Base-by-base conservation (phyloP, 2,797 vertebrate species). In the Poeciliopsis infans region DNA sequence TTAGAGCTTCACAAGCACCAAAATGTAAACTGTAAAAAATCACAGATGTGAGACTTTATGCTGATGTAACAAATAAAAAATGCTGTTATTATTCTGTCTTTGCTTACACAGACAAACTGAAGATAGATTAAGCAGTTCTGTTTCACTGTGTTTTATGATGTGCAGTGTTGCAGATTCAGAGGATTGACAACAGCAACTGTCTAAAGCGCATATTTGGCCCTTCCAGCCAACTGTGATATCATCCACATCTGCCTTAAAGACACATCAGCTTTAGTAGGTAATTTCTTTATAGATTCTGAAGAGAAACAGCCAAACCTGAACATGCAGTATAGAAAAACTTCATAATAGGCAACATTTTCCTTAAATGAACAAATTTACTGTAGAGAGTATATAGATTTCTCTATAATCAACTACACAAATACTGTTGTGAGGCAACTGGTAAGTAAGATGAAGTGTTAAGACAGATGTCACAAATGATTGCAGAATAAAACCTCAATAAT, bases 361-460 rank as follows among this genome's bases (percentile, higher is more conserved):
- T 68, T 72, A 8, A 33, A 73, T 28, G 20, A 47, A 70, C 78
- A 59, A 73, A 78, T 78, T 72, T 72, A 61, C 36, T 79, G 79
- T 81, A 80, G 74, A 83, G 20, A 47, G 2, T 51, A 2, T 31
- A 72, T 47, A 68, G 80, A 6, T 39, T 70, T 43, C 55, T n/a
- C 78, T 64, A 25, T 73, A 72, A 72, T 55, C 7, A 75, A 75
- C 84, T 46, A 64, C 11, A 69, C 47, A 20, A 51, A 51, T 51
- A 23, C 31, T 7, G 78, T 71, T 74, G 84, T 76, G 75, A 15
- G 84, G 45, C 70, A 82, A 84, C 76, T 79, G 77, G 10, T 79
- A 51, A 79, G 78, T 86, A 78, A 75, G 80, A 53, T 23, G 41
- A 61, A 53, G 71, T 4, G 55, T 79, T 72, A 39, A 73, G 74